Percentiles rank a stretch among this genome's conserved stretches.
Evolutionary conservation across 2,888 invertebrate species (phyloP).

Genomic region (Cerastis leucographa): DNA sequence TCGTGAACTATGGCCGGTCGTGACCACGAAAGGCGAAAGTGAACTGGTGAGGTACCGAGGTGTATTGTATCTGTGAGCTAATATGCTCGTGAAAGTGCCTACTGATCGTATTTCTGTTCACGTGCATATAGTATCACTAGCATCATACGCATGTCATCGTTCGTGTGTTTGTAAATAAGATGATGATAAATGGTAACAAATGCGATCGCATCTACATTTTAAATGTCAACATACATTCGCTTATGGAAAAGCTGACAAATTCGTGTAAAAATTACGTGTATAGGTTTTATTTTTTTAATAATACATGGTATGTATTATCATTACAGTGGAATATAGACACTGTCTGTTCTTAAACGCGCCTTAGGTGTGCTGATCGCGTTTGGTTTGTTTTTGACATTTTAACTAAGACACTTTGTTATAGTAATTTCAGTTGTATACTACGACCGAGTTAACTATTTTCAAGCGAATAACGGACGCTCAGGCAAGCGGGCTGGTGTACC

Average conservation of each 20-base stretch:
- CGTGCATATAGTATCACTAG: slow-evolving; percentile 28
- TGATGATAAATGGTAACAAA: slow-evolving; percentile 33
- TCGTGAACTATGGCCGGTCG: slow-evolving; percentile 78
- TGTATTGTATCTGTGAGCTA: slow-evolving; percentile 71
- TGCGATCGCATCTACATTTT: slow-evolving; percentile 34
- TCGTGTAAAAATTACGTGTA: slow-evolving; percentile 26
- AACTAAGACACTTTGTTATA: neutral
- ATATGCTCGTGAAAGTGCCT: slow-evolving; percentile 73
- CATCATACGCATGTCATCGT: slow-evolving; percentile 35
- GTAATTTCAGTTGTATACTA: neutral
- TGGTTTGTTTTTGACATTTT: neutral
- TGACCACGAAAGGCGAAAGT: slow-evolving; percentile 79
- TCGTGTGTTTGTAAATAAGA: slow-evolving; percentile 45
- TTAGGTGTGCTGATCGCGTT: neutral
- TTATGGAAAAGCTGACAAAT: slow-evolving; percentile 25
- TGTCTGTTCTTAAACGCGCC: neutral
- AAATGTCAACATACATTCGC: slow-evolving; percentile 39
- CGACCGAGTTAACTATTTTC: slow-evolving; percentile 21
- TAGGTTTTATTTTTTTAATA: neutral
- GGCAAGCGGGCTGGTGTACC: slow-evolving; percentile 42
- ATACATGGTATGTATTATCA: neutral
- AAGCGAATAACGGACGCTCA: slow-evolving; percentile 60
- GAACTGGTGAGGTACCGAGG: slow-evolving; percentile 70
- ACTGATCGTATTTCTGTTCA: slow-evolving; percentile 56
- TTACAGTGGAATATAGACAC: neutral